A percentile compares a stretch with the other conserved stretches of the same genome.
phyloP scores from a whole-genome alignment of 2,888 invertebrate species.

The Exephanes ischioxanthus region DNA sequence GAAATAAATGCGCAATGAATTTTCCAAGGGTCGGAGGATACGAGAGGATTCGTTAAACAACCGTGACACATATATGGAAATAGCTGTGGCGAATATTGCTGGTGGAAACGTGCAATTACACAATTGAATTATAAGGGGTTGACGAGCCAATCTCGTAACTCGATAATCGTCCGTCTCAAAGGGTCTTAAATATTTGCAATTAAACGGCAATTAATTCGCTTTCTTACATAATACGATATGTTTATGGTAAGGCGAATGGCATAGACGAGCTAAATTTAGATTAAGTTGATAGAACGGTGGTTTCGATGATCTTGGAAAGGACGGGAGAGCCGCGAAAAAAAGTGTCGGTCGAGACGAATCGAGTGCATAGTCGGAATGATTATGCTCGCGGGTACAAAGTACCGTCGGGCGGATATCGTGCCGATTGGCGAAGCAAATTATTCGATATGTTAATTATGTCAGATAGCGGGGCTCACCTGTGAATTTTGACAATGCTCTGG shows the following conservation, averaged over 20 bases:
- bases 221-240: conserved; percentile 78
- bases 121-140: conserved; percentile 30
- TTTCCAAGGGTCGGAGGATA: neutral
- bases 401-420: conserved; percentile 37
- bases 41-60: neutral
- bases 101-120: neutral
- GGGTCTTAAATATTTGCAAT: conserved; percentile 45
- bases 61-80: neutral
- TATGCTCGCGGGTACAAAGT: conserved; percentile 61
- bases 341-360: neutral
- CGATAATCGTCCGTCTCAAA: conserved; percentile 22
- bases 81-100: neutral
- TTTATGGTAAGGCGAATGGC: conserved; percentile 65
- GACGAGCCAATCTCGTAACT: conserved; percentile 23
- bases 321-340: conserved; percentile 7
- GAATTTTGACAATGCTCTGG: conserved; percentile 82
- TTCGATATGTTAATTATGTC: neutral
- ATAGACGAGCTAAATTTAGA: conserved; percentile 61
- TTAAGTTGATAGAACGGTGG: conserved; percentile 45
- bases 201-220: conserved; percentile 52
- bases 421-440: neutral
- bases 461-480: conserved; percentile 76
- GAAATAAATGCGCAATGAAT: neutral
- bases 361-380: conserved; percentile 8
- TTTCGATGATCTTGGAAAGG: conserved; percentile 10